These are phyloP conservation scores for Asteroscopus sphinx DNA, from an alignment of 2,888 invertebrate genomes.

Conservation along the genomic window DNA sequence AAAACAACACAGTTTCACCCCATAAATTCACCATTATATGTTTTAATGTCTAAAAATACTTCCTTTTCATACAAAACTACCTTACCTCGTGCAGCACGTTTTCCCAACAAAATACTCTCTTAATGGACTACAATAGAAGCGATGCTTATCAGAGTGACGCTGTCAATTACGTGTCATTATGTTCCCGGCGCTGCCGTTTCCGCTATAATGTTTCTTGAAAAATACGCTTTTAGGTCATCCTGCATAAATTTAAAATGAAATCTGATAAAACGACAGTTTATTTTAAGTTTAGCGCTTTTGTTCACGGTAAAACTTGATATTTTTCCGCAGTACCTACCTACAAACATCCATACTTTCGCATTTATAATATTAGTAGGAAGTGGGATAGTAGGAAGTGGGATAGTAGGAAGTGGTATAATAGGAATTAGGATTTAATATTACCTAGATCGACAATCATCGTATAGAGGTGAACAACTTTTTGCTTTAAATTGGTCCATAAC, in stretches of 20 bases:
- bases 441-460: too few species aligned
- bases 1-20: too few species aligned
- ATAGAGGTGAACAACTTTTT: too few species aligned
- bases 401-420: too few species aligned
- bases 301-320: background rate
- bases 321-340: too few species aligned
- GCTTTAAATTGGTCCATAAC: too few species aligned
- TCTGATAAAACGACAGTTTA: background rate
- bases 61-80: slow-evolving; percentile 1
- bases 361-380: too few species aligned
- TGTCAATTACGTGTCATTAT: slow-evolving; percentile 68
- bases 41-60: background rate
- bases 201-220: slow-evolving; percentile 55
- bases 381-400: too few species aligned
- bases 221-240: slow-evolving; percentile 27
- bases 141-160: slow-evolving; percentile 63
- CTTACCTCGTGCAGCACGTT: background rate
- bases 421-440: too few species aligned
- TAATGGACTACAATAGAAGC: slow-evolving; percentile 49
- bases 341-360: too few species aligned
- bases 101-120: slow-evolving; percentile 6
- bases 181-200: slow-evolving; percentile 53
- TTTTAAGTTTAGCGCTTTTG: background rate
- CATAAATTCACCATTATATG: too few species aligned
- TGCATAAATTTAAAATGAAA: slow-evolving; percentile 15